Evolutionary conservation across 2,888 invertebrate species (phyloP).

Genomic region (Drosophila nigricruria): DNA sequence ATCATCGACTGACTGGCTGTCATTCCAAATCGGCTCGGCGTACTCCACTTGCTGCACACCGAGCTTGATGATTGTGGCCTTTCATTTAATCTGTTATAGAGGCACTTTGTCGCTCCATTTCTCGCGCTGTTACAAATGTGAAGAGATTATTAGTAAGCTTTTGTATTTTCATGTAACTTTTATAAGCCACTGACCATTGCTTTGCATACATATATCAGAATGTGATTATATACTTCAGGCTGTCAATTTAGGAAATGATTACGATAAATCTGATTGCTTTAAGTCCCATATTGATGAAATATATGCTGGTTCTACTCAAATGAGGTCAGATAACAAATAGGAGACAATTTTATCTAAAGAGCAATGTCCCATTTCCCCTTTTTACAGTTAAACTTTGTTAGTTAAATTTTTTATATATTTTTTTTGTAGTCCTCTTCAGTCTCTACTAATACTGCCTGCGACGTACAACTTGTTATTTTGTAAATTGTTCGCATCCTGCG

Average conservation of each 20-base stretch:
- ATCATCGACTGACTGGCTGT: constrained; percentile 61
- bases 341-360: constrained; percentile 15
- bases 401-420: no score
- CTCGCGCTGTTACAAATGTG: constrained; percentile 13
- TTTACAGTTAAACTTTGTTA: constrained; percentile 61
- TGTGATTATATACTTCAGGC: background rate
- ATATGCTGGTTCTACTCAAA: background rate
- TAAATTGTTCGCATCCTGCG: constrained; percentile 40
- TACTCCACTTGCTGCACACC: constrained; percentile 24
- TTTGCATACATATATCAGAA: background rate
- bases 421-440: background rate
- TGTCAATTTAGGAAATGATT: background rate
- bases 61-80: constrained; percentile 14
- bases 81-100: constrained; percentile 24
- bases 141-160: constrained; percentile 14
- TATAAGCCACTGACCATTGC: background rate
- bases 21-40: constrained; percentile 38
- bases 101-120: constrained; percentile 26
- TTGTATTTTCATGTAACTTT: background rate
- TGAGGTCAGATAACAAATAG: background rate
- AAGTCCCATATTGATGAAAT: background rate
- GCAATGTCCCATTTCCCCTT: constrained; percentile 55
- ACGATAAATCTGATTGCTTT: background rate
- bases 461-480: constrained; percentile 28
- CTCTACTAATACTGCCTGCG: background rate